A percentile compares a stretch with the other conserved stretches of the same genome.
These are phyloP conservation scores for Corydoras sp. DNA, from an alignment of 2,113 vertebrate genomes.

Conservation along the genomic window DNA sequence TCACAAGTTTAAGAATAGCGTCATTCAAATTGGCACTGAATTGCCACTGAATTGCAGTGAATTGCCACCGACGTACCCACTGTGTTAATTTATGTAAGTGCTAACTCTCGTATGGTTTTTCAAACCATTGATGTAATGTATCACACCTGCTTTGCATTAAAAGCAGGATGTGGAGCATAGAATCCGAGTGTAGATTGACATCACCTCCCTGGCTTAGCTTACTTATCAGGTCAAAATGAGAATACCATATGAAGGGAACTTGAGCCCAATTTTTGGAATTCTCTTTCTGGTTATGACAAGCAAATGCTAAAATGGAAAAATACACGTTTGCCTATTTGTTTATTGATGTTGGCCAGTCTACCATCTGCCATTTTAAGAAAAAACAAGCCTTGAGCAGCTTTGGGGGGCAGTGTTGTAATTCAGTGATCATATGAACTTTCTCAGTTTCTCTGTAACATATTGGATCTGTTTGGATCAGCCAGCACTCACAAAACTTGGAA, in stretches of 20 bases:
- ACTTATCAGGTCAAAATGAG: constrained; percentile 38
- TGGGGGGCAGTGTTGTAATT: constrained; percentile 21
- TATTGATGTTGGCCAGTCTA: constrained; percentile 48
- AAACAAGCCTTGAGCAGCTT: constrained; percentile 31
- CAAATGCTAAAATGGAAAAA: constrained; percentile 48
- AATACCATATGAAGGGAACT: constrained; percentile 49
- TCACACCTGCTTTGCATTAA: constrained; percentile 47
- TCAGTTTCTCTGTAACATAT: constrained; percentile 30
- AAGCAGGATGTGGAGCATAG: constrained; percentile 36
- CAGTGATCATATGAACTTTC: constrained; percentile 30
- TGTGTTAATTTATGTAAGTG: constrained; percentile 8
- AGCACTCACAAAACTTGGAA: constrained; percentile 50
- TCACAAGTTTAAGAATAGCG: constrained; percentile 29
- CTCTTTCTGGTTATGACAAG: constrained; percentile 40
- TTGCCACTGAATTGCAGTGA: not conserved
- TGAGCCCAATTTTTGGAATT: constrained; percentile 36
- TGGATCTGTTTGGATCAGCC: constrained; percentile 26
- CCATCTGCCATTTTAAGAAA: constrained; percentile 38
- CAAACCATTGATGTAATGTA: constrained; percentile 42
- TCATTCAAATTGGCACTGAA: constrained; percentile 36
- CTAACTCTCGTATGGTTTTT: constrained; percentile 2
- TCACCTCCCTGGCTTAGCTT: constrained; percentile 35
- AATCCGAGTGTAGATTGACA: constrained; percentile 25
- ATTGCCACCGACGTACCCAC: constrained; percentile 7
- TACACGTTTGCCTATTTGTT: constrained; percentile 43